Conservation (phyloP, 2,113 vertebrate species). For the Natator depressus region DNA sequence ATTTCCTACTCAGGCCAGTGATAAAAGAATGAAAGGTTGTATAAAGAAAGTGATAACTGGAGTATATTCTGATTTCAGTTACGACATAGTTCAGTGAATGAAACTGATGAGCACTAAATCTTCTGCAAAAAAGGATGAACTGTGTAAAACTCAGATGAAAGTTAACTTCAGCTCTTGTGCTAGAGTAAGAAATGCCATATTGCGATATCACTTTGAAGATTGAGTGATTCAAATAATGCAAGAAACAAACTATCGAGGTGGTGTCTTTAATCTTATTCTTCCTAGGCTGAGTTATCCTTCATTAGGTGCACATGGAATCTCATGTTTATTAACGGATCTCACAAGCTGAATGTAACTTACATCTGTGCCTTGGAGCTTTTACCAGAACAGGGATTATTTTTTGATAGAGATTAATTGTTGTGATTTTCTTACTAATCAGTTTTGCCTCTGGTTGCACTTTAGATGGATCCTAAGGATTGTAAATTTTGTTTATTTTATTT, state of each 20-base stretch:
- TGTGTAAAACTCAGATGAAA: background rate
- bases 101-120: background rate
- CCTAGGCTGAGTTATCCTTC: background rate
- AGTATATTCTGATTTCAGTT: background rate
- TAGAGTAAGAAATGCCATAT: background rate
- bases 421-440: background rate
- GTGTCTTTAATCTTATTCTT: background rate
- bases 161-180: background rate
- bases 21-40: background rate
- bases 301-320: background rate
- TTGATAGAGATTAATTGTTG: background rate
- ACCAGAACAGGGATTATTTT: accelerated
- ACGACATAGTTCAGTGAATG: accelerated
- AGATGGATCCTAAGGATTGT: background rate
- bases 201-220: background rate
- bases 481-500: conserved; percentile 1
- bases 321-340: background rate
- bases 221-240: background rate
- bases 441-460: background rate
- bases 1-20: background rate
- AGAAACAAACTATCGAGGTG: background rate
- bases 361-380: background rate
- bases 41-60: background rate
- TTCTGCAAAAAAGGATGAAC: background rate
- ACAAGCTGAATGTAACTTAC: background rate